phyloP scores from a whole-genome alignment of 2,797 vertebrate genomes.

The Gallinago solitaria region DNA sequence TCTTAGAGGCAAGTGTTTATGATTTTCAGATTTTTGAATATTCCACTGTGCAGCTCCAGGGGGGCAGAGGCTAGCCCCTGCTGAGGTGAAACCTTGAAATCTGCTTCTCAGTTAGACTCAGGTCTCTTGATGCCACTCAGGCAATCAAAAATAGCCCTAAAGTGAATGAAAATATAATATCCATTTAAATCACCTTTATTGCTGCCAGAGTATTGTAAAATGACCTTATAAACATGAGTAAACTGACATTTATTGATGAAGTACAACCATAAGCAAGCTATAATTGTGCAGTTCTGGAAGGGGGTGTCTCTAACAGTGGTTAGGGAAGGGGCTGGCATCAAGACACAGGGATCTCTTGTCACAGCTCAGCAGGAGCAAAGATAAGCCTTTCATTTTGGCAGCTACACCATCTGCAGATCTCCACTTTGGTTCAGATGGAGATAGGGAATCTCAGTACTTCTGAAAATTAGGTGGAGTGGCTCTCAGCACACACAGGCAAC shows the following conservation, averaged over 20 bases:
- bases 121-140: not conserved
- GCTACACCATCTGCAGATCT: not conserved
- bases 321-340: not conserved
- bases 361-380: not conserved
- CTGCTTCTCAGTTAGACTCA: not conserved
- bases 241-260: not conserved
- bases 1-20: not conserved
- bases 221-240: not conserved
- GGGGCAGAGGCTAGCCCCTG: not conserved
- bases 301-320: not conserved
- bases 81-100: not conserved
- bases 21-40: not conserved
- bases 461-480: not conserved
- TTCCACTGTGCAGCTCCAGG: not conserved
- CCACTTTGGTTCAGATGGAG: not conserved
- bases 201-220: not conserved
- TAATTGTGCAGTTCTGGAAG: not conserved
- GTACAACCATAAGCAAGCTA: not conserved
- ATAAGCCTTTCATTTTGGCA: not conserved
- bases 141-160: not conserved
- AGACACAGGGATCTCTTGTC: not conserved
- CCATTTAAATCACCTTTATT: constrained; percentile 1
- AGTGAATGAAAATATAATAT: not conserved
- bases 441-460: not conserved
- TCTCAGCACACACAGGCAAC: not conserved